Evolutionary conservation across 2,888 invertebrate species (phyloP).

Genomic region (Monoplex corrugatus): DNA sequence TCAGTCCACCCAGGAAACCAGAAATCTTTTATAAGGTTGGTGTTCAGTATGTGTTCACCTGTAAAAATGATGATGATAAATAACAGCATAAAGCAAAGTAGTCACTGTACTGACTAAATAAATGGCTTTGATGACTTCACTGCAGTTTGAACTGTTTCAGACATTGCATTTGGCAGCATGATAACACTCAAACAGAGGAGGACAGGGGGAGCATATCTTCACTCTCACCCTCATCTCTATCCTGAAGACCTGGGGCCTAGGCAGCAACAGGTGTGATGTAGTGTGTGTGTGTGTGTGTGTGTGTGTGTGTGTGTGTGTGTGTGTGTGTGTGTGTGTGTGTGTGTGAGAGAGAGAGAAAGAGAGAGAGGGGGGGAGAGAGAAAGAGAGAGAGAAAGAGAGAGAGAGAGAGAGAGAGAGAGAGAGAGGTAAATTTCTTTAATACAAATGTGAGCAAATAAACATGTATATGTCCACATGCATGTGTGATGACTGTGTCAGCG

Average conservation of each 20-base stretch:
- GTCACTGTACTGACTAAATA: too few relatives aligned
- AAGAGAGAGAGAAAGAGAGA: neutral
- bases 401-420: neutral
- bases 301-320: neutral
- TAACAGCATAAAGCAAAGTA: too few relatives aligned
- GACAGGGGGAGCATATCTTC: slow-evolving; percentile 97
- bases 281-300: slow-evolving; percentile 18
- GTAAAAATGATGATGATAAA: too few relatives aligned
- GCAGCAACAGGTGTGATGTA: slow-evolving; percentile 95
- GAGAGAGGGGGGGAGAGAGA: neutral
- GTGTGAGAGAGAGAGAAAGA: neutral
- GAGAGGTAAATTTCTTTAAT: neutral
- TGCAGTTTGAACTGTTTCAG: slow-evolving; percentile 75
- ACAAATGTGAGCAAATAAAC: neutral
- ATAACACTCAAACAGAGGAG: slow-evolving; percentile 96
- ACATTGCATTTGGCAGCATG: slow-evolving; percentile 93
- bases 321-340: neutral
- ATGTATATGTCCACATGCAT: neutral
- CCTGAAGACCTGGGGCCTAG: slow-evolving; percentile 93
- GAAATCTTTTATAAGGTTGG: too few relatives aligned
- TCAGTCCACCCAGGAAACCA: too few relatives aligned
- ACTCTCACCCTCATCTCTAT: slow-evolving; percentile 97
- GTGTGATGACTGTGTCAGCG: too few relatives aligned
- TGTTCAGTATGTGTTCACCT: too few relatives aligned
- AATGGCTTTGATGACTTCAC: too few relatives aligned